Percentiles rank a stretch among this genome's conserved stretches.
These are phyloP conservation scores for Cardiocondyla obscurior DNA, from an alignment of 1,140 invertebrate species.

Conservation along the genomic window DNA sequence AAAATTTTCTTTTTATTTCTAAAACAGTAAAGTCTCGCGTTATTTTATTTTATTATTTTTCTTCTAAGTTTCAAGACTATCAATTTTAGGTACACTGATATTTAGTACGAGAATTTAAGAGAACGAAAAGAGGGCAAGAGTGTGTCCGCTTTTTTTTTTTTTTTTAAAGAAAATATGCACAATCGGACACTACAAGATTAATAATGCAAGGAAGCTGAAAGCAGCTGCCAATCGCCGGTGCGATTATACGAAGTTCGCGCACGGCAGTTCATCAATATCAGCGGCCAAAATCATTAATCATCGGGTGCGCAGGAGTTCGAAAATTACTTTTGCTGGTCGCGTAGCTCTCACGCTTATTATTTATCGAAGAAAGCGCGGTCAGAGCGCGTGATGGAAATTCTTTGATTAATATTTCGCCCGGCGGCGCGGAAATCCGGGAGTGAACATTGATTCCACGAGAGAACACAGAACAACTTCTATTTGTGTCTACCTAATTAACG, in stretches of 20 bases:
- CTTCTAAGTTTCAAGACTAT: neutral
- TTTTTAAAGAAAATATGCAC: constrained; percentile 39
- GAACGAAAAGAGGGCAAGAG: neutral
- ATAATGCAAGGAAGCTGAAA: constrained; percentile 60
- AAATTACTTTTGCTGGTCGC: constrained; percentile 56
- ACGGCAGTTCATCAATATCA: constrained; percentile 63
- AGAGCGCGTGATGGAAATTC: constrained; percentile 33
- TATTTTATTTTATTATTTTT: neutral
- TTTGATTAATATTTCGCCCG: constrained; percentile 52
- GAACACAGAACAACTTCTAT: constrained; percentile 2
- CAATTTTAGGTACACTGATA: neutral
- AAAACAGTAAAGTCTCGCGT: neutral
- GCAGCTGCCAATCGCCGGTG: constrained; percentile 58
- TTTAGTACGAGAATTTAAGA: constrained; percentile 1
- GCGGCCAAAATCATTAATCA: constrained; percentile 65
- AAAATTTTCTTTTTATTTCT: neutral
- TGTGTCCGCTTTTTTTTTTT: neutral
- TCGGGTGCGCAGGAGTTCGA: constrained; percentile 7
- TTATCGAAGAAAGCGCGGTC: constrained; percentile 47
- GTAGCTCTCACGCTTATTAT: constrained; percentile 58
- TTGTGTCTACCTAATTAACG: constrained; percentile 20
- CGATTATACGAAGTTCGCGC: constrained; percentile 54
- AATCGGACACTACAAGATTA: constrained; percentile 50
- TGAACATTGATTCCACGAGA: constrained; percentile 3
- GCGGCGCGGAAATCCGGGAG: constrained; percentile 23